Conservation (phyloP, 2,888 invertebrate species). For the Oeneis ivallda region DNA sequence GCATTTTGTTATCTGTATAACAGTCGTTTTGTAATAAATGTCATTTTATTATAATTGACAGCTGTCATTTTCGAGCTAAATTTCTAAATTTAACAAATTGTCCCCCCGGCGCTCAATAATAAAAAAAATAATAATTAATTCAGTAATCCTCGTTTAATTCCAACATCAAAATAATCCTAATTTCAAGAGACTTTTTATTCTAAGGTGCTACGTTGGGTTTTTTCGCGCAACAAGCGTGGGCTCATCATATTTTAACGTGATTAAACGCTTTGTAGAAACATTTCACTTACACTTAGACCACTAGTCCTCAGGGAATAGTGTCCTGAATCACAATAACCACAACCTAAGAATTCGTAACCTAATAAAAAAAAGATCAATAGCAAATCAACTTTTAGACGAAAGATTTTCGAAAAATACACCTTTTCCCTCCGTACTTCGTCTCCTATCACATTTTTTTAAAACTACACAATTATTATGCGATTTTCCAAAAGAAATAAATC, state of each 20-base stretch:
- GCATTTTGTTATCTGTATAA: too few species aligned
- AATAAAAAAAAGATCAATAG: constrained; percentile 50
- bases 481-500: constrained; percentile 57
- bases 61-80: too few species aligned
- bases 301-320: constrained; percentile 47
- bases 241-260: neutral
- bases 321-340: constrained; percentile 64
- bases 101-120: too few species aligned
- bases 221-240: too few species aligned
- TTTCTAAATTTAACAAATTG: too few species aligned
- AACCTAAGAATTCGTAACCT: constrained; percentile 69
- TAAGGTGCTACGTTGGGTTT: too few species aligned
- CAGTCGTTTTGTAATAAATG: too few species aligned
- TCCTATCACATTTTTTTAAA: constrained; percentile 72
- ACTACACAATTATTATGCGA: constrained; percentile 50
- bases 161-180: too few species aligned
- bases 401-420: constrained; percentile 68
- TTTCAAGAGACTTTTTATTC: too few species aligned
- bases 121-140: too few species aligned
- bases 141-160: too few species aligned
- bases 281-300: constrained; percentile 6
- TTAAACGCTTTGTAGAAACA: neutral
- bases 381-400: constrained; percentile 62
- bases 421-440: constrained; percentile 51
- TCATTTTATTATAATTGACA: too few species aligned